These are phyloP conservation scores for Potamarius usumacintae DNA, from an alignment of 2,113 vertebrate genomes.

Conservation along the genomic window DNA sequence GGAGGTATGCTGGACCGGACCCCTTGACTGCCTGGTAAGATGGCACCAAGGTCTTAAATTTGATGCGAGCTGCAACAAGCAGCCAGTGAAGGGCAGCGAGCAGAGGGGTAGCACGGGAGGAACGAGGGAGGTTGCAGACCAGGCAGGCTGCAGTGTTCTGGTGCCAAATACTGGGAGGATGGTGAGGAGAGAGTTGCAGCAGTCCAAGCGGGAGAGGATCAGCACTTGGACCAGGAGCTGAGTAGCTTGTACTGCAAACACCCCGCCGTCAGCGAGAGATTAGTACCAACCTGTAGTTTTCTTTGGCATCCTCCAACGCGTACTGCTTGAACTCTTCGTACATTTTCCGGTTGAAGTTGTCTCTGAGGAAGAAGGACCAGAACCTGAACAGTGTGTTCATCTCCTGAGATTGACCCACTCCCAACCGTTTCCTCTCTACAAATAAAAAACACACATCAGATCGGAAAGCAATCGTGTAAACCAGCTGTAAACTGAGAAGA, in stretches of 20 bases:
- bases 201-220: too few species aligned
- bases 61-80: too few species aligned
- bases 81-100: too few species aligned
- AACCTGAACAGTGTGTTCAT: constrained; percentile 99
- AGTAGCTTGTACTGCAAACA: neutral
- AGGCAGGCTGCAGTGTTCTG: too few species aligned
- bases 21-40: too few species aligned
- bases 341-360: constrained; percentile 97
- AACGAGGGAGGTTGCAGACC: too few species aligned
- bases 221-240: too few species aligned
- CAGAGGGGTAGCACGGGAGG: too few species aligned
- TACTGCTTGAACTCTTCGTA: constrained; percentile 94
- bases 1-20: too few species aligned
- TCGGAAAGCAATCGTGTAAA: neutral
- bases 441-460: neutral
- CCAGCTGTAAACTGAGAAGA: neutral
- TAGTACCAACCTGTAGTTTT: constrained; percentile 85
- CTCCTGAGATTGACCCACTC: constrained; percentile 93
- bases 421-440: constrained; percentile 90
- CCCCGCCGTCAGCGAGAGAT: neutral
- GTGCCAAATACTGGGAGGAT: too few species aligned
- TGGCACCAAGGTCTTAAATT: too few species aligned
- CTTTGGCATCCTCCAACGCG: constrained; percentile 89
- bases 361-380: constrained; percentile 98
- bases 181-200: too few species aligned